These are phyloP conservation scores for Clitarchus hookeri DNA, from an alignment of 2,888 invertebrate species.

Conservation along the genomic window DNA sequence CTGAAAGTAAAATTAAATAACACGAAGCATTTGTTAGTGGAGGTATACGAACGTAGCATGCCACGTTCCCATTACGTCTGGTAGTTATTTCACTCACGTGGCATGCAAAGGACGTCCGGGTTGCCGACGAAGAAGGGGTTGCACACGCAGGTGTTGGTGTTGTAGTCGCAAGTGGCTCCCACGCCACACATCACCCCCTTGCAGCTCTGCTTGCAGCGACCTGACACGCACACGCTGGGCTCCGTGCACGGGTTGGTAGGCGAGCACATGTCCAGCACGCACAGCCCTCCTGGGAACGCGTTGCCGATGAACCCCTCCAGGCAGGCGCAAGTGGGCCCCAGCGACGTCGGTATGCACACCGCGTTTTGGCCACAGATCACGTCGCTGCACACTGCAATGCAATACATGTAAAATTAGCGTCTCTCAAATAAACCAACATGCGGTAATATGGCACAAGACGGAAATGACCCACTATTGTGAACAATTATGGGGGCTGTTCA, in stretches of 20 bases:
- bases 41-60: no score
- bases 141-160: conserved; percentile 82
- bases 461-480: not conserved
- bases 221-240: conserved; percentile 81
- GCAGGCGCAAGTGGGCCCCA: conserved; percentile 87
- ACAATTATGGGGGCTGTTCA: not conserved
- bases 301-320: conserved; percentile 85
- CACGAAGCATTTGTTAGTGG: no score
- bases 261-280: conserved; percentile 81
- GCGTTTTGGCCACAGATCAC: conserved; percentile 82
- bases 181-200: conserved; percentile 86
- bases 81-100: conserved; percentile 68
- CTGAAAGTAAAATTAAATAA: no score
- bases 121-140: conserved; percentile 87
- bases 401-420: not conserved
- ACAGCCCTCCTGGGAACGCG: conserved; percentile 88
- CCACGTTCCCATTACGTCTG: no score
- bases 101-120: conserved; percentile 87
- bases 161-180: conserved; percentile 82
- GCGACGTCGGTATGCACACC: conserved; percentile 81
- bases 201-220: conserved; percentile 86
- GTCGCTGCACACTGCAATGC: conserved; percentile 69
- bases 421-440: not conserved
- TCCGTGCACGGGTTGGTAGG: conserved; percentile 74
- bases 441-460: not conserved